A percentile compares a stretch with the other conserved stretches of the same genome.
phyloP scores from a whole-genome alignment of 2,797 vertebrate species.

The Pseudocheirus occidentalis region DNA sequence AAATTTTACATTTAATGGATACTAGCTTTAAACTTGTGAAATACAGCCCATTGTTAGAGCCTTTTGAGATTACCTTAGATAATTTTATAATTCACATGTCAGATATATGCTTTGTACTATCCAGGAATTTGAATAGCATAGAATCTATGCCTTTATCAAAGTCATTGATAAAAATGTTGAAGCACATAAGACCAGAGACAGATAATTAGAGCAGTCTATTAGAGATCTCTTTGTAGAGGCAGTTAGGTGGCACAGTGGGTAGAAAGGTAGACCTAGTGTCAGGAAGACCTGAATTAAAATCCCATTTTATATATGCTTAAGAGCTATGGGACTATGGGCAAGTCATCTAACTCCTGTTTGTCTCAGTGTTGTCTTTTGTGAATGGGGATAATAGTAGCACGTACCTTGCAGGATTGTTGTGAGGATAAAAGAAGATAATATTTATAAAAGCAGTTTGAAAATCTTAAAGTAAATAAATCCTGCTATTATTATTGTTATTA shows the following conservation, averaged over 20 bases:
- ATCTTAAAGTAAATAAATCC: background rate
- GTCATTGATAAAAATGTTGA: background rate
- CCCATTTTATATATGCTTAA: background rate
- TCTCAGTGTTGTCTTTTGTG: background rate
- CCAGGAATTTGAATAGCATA: background rate
- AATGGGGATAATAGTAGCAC: background rate
- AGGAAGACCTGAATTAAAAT: background rate
- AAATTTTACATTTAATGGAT: background rate
- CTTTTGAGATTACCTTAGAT: background rate
- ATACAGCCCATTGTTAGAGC: background rate
- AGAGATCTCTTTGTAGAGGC: background rate
- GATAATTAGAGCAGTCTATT: background rate
- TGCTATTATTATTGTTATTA: background rate
- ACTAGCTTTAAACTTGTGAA: background rate
- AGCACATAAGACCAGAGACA: background rate
- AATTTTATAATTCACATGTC: background rate
- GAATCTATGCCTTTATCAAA: background rate
- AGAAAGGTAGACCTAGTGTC: background rate
- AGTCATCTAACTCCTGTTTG: background rate
- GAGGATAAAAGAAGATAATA: background rate
- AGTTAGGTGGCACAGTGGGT: background rate
- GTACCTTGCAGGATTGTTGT: background rate
- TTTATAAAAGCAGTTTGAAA: background rate
- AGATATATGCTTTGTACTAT: background rate
- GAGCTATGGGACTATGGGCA: background rate